Evolutionary conservation across 2,113 vertebrate species (phyloP).

Genomic region (Pteruthius melanotis): DNA sequence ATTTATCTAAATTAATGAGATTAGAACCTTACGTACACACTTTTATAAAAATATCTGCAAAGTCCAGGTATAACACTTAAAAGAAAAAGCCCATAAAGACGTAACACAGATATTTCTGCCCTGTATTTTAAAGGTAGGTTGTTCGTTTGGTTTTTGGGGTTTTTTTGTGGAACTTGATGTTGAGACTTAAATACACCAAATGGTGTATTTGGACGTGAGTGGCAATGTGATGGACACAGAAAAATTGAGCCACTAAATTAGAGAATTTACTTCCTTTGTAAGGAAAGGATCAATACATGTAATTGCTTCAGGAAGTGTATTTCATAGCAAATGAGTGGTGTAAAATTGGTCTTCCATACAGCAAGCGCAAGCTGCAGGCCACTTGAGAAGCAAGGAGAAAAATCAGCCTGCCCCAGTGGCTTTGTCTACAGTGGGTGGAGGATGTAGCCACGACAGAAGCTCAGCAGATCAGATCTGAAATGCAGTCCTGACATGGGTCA

Average conservation of each 20-base stretch:
- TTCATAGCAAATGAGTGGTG: slow-evolving; percentile 71
- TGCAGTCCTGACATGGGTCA: slow-evolving; percentile 90
- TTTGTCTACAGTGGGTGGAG: slow-evolving; percentile 73
- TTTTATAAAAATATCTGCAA: neutral
- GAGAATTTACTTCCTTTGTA: slow-evolving; percentile 15
- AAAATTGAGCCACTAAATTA: neutral
- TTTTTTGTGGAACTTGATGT: neutral
- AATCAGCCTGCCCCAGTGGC: neutral
- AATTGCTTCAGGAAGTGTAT: slow-evolving; percentile 64
- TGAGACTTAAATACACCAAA: neutral
- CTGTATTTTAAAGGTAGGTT: neutral
- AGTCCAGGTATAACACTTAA: neutral
- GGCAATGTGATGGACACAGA: neutral
- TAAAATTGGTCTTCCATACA: slow-evolving; percentile 70
- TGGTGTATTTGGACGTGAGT: too few relatives aligned
- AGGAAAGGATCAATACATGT: slow-evolving; percentile 16
- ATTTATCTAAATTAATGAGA: neutral
- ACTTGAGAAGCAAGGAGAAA: slow-evolving; percentile 47
- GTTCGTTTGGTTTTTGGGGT: too few relatives aligned
- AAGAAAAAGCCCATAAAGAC: neutral
- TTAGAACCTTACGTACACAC: neutral
- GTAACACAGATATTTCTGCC: neutral
- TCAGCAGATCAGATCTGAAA: slow-evolving; percentile 83
- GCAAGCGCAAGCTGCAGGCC: slow-evolving; percentile 38
- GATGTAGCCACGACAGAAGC: slow-evolving; percentile 76